phyloP scores from a whole-genome alignment of 2,113 vertebrate species.

The Acrocephalus kingi region DNA sequence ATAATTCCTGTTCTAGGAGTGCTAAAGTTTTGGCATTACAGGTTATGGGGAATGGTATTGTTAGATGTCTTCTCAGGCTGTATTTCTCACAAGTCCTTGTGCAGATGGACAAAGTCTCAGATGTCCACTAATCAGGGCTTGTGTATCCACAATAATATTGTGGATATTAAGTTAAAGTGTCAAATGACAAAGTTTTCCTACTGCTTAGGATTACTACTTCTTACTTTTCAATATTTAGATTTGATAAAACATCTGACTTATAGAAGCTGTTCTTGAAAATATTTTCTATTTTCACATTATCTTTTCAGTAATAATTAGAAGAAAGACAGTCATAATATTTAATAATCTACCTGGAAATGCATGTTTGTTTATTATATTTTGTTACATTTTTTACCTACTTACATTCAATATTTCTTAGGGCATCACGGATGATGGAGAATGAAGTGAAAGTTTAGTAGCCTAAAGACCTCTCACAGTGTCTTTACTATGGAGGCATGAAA shows the following conservation, averaged over 20 bases:
- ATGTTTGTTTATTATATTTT: neutral
- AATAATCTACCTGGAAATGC: neutral
- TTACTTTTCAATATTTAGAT: neutral
- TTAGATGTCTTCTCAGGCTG: neutral
- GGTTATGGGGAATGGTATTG: fast-evolving
- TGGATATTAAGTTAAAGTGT: neutral
- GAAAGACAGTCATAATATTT: neutral
- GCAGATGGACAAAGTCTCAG: neutral
- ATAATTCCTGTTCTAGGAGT: neutral
- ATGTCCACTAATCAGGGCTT: neutral
- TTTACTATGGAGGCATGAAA: neutral
- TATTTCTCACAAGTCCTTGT: neutral
- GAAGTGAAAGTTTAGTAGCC: too few relatives aligned
- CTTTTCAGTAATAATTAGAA: neutral
- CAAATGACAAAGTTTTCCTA: neutral
- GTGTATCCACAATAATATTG: neutral
- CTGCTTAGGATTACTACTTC: neutral
- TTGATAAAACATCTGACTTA: neutral
- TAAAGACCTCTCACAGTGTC: too few relatives aligned
- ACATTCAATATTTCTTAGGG: neutral
- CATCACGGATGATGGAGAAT: too few relatives aligned
- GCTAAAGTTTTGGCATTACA: neutral
- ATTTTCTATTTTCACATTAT: neutral
- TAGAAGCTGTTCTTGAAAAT: neutral
- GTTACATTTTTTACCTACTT: neutral